These are phyloP conservation scores for Mungos mungo DNA, from an alignment of 2,113 vertebrate genomes.

Conservation along the genomic window DNA sequence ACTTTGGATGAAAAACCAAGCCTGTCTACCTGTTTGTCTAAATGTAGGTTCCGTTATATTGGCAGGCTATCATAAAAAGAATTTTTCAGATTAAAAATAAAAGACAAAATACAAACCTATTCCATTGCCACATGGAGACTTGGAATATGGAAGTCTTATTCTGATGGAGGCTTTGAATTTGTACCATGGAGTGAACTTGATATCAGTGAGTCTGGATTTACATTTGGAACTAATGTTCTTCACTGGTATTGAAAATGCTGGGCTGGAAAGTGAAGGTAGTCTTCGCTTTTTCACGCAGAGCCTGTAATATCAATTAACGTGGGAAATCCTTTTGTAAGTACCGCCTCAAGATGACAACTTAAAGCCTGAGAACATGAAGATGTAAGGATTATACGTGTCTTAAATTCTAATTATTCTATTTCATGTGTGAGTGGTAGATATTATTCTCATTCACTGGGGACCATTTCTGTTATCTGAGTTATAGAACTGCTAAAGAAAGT, in stretches of 20 bases:
- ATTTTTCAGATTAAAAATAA: conserved; percentile 23
- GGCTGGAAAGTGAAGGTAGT: not conserved
- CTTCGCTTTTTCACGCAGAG: not conserved
- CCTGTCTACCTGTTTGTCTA: not conserved
- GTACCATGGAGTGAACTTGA: not conserved
- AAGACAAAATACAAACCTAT: not conserved
- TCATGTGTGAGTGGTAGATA: not conserved
- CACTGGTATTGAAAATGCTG: not conserved
- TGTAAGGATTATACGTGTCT: not conserved
- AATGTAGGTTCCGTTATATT: not conserved
- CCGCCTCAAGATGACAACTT: not conserved
- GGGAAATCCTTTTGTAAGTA: not conserved
- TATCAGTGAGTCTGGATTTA: not conserved
- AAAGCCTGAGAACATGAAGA: not conserved
- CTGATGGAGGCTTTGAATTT: not conserved
- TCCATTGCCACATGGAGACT: not conserved
- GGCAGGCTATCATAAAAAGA: not conserved
- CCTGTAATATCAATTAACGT: not conserved
- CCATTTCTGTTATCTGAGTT: not conserved
- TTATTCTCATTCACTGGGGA: not conserved
- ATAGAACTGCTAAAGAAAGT: not conserved
- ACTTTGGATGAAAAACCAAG: not conserved
- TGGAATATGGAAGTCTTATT: not conserved
- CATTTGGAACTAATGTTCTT: conserved; percentile 9
- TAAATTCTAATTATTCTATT: not conserved